These are phyloP conservation scores for Escarpia spicata DNA, from an alignment of 2,888 invertebrate genomes.

Conservation along the genomic window DNA sequence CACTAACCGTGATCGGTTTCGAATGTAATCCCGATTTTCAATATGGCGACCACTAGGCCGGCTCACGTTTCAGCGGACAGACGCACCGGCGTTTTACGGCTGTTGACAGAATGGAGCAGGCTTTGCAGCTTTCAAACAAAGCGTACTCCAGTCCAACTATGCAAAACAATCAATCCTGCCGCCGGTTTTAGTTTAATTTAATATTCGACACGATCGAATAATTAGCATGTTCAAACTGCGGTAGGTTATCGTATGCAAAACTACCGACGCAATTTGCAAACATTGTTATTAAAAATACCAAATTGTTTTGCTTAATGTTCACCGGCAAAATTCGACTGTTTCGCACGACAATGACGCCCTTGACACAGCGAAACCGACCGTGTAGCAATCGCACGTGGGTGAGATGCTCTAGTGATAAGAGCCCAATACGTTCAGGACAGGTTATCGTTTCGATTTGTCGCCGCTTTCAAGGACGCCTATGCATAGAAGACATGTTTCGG, in stretches of 20 bases:
- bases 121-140: not conserved
- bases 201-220: not conserved
- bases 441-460: not conserved
- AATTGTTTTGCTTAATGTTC: not conserved
- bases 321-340: not conserved
- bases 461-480: not conserved
- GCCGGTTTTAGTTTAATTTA: not conserved
- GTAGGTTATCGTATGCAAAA: too few relatives aligned
- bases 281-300: not conserved
- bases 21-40: not conserved
- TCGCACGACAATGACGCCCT: not conserved
- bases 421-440: not conserved
- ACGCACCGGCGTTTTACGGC: not conserved
- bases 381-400: not conserved
- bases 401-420: not conserved
- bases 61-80: not conserved
- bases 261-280: not conserved
- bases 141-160: not conserved
- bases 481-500: not conserved
- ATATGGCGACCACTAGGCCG: not conserved
- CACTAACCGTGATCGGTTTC: not conserved
- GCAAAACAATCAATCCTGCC: not conserved
- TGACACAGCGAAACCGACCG: not conserved
- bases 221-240: not conserved
- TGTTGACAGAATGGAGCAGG: not conserved